Conservation (phyloP, 2,797 vertebrate genomes). For the Sphenodon punctatus region DNA sequence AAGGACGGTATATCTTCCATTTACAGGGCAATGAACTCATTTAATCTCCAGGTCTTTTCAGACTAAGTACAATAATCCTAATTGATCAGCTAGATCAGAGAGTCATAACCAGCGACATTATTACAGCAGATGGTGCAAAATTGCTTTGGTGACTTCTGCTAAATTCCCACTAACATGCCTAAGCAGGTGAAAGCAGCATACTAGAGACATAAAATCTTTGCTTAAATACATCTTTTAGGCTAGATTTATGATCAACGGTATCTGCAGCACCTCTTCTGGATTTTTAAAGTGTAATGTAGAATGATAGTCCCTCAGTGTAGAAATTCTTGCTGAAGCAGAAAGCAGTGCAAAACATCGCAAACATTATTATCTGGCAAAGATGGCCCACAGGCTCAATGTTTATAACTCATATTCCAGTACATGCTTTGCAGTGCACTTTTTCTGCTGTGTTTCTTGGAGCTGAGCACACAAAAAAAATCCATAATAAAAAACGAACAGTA, state of each 20-base stretch:
- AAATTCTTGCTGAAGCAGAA: constrained; percentile 8
- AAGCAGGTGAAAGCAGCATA: neutral
- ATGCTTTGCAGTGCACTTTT: constrained; percentile 13
- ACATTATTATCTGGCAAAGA: constrained; percentile 27
- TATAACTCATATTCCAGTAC: constrained; percentile 25
- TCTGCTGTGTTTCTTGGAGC: neutral
- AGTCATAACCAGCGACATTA: neutral
- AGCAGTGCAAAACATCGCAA: constrained; percentile 8
- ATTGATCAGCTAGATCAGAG: neutral
- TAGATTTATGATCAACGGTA: neutral
- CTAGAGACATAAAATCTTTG: constrained; percentile 5
- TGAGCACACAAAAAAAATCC: neutral
- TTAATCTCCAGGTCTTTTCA: neutral
- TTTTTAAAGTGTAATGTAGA: constrained; percentile 34
- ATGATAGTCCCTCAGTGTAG: constrained; percentile 22
- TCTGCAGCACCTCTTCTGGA: constrained; percentile 8
- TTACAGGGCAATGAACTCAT: neutral
- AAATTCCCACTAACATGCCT: neutral
- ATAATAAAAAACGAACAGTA: neutral
- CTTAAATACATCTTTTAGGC: constrained; percentile 15
- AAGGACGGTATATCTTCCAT: neutral
- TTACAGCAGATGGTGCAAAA: neutral
- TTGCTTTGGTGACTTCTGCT: neutral
- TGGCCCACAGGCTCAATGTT: constrained; percentile 20
- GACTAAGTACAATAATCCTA: neutral